A percentile compares a stretch with the other conserved stretches of the same genome.
Conservation (phyloP, 64 coral and sea anemone genomes). For the Pocillopora damicornis region DNA sequence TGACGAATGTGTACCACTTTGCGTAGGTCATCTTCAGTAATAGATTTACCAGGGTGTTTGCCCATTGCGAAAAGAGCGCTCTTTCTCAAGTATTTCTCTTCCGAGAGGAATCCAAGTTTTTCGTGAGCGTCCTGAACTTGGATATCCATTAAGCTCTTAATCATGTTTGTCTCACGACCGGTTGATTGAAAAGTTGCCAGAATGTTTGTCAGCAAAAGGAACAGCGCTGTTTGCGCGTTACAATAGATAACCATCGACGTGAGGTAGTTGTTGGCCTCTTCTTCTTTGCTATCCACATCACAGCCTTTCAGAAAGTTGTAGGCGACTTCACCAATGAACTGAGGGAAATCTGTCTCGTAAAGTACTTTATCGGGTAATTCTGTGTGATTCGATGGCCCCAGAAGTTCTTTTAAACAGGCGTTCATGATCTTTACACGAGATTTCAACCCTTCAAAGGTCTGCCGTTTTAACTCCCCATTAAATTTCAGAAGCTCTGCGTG, state of each 20-base stretch:
- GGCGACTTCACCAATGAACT: conserved; percentile 45
- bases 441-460: conserved; percentile 2
- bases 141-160: neutral
- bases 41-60: neutral
- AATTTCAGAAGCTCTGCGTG: conserved; percentile 19
- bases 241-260: conserved; percentile 36
- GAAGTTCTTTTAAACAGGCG: neutral
- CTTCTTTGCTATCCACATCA: neutral
- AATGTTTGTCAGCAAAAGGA: conserved; percentile 31
- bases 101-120: conserved; percentile 40
- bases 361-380: conserved; percentile 16
- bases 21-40: neutral
- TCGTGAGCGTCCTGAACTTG: neutral
- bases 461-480: conserved; percentile 6
- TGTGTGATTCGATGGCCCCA: neutral
- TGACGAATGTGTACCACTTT: neutral
- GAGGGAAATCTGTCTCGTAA: conserved; percentile 1
- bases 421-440: conserved; percentile 9
- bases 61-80: neutral
- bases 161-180: neutral
- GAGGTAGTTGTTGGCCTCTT: neutral
- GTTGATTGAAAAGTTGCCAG: conserved; percentile 35
- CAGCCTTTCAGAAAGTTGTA: neutral
- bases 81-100: neutral
- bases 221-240: conserved; percentile 29